Conservation (phyloP, 2,888 invertebrate genomes). For the Xanthorhoe spadicearia region DNA sequence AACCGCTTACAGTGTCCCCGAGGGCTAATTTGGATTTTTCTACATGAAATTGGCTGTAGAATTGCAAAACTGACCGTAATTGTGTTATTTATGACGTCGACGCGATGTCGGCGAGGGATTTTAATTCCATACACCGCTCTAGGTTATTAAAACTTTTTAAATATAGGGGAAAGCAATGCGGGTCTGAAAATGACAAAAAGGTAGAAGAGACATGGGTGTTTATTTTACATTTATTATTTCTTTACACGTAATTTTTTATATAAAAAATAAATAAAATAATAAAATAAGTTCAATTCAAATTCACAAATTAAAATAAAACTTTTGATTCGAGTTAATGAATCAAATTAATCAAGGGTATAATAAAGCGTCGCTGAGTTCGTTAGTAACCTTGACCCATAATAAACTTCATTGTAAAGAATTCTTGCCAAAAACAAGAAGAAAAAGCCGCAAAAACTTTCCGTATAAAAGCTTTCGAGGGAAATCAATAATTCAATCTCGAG, state of each 20-base stretch:
- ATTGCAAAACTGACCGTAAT: conserved; percentile 30
- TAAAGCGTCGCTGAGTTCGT: no score
- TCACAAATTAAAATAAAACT: no score
- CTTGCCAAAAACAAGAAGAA: conserved; percentile 28
- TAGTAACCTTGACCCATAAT: conserved; percentile 12
- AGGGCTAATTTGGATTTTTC: conserved; percentile 18
- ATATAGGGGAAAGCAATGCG: background rate
- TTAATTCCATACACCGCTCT: background rate
- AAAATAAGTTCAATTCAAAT: no score
- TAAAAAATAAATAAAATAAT: no score
- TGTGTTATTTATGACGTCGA: conserved; percentile 14
- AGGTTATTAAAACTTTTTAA: conserved; percentile 18
- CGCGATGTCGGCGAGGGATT: conserved; percentile 6
- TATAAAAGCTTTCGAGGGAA: conserved; percentile 26
- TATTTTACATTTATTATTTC: no score
- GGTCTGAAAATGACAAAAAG: background rate
- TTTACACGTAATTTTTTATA: no score
- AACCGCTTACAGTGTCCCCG: background rate
- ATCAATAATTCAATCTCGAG: conserved; percentile 36
- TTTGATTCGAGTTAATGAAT: no score
- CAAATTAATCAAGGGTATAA: background rate
- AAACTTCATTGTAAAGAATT: conserved; percentile 23
- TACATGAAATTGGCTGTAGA: conserved; percentile 20
- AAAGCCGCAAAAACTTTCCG: conserved; percentile 23
- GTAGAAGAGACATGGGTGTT: background rate